Conservation (phyloP, 2,888 invertebrate species). For the Penaeus monodon region DNA sequence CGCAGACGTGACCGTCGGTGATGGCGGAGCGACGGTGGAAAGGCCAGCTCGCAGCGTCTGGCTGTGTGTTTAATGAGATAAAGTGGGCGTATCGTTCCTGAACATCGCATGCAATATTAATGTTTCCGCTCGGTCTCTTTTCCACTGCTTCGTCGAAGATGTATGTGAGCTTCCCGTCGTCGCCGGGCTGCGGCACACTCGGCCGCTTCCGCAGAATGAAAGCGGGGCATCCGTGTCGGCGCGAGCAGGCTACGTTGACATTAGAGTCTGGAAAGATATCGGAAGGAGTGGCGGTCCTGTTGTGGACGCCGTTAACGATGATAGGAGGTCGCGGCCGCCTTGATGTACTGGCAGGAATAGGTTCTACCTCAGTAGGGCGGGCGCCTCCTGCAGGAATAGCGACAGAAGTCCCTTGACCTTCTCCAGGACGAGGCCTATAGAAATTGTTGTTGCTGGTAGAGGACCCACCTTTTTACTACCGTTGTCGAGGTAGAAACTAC, state of each 20-base stretch:
- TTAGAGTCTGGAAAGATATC: conserved; percentile 33
- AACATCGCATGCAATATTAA: conserved; percentile 31
- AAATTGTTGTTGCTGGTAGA: conserved; percentile 42
- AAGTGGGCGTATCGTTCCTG: conserved; percentile 32
- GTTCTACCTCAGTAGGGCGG: neutral
- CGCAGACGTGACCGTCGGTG: neutral
- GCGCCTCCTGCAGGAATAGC: neutral
- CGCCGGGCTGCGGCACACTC: neutral
- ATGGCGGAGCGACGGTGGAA: too few relatives aligned
- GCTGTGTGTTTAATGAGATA: conserved; percentile 41
- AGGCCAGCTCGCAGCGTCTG: neutral
- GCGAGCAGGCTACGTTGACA: conserved; percentile 28
- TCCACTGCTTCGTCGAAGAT: conserved; percentile 24
- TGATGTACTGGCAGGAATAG: too few relatives aligned
- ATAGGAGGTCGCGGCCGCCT: conserved; percentile 12
- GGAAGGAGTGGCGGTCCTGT: conserved; percentile 21
- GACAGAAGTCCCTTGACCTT: neutral
- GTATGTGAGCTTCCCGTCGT: neutral
- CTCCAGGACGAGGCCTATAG: neutral
- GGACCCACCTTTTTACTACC: conserved; percentile 26
- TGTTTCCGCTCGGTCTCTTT: conserved; percentile 24
- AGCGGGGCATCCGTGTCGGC: conserved; percentile 28
- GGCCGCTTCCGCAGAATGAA: conserved; percentile 36
- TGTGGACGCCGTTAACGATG: conserved; percentile 26
- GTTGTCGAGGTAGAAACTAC: conserved; percentile 36